These are phyloP conservation scores for Scortum barcoo DNA, from an alignment of 2,113 vertebrate species.

Conservation along the genomic window DNA sequence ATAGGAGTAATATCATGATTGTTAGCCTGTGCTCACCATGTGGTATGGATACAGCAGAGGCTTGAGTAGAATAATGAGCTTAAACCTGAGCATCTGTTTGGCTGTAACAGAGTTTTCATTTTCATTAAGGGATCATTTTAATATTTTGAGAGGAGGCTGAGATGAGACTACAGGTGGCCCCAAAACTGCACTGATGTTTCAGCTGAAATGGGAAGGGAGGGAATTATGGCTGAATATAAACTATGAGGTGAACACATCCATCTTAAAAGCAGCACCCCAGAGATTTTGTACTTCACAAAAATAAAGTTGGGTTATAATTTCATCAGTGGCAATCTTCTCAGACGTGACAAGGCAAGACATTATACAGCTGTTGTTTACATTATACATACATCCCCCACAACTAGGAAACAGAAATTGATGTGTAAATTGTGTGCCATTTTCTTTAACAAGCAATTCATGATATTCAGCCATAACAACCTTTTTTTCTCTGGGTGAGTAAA, in stretches of 20 bases:
- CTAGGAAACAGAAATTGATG: not conserved
- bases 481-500: not conserved
- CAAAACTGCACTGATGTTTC: not conserved
- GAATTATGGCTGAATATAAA: not conserved
- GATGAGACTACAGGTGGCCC: not conserved
- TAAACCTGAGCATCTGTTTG: not conserved
- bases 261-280: not conserved
- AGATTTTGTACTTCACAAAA: not conserved
- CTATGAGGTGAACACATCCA: not conserved
- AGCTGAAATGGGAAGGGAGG: not conserved
- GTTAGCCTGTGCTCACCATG: not conserved
- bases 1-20: not conserved
- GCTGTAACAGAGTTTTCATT: not conserved
- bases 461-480: not conserved
- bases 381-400: not conserved
- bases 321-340: not conserved
- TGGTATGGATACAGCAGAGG: not conserved
- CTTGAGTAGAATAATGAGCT: not conserved
- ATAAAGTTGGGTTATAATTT: not conserved
- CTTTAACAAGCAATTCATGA: not conserved
- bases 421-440: not conserved
- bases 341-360: not conserved
- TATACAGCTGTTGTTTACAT: not conserved
- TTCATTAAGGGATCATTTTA: no score
- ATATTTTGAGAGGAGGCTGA: not conserved